phyloP scores from a whole-genome alignment of 2,797 vertebrate genomes.

The Propithecus deckenii region DNA sequence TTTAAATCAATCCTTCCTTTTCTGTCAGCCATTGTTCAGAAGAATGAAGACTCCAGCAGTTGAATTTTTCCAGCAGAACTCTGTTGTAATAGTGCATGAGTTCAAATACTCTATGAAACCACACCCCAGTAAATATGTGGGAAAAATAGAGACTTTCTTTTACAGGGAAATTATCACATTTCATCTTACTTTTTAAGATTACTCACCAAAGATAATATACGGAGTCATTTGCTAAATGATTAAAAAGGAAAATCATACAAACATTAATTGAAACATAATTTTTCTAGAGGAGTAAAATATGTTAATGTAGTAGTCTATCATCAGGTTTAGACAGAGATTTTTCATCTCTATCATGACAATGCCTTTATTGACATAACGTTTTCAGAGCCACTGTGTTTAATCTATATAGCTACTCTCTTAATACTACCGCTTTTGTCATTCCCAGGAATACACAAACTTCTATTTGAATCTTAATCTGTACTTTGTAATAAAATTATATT shows the following conservation, averaged over 20 bases:
- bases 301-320: background rate
- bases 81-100: background rate
- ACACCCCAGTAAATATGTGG: background rate
- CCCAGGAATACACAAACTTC: background rate
- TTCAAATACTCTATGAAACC: background rate
- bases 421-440: background rate
- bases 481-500: background rate
- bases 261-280: background rate
- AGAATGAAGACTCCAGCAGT: background rate
- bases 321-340: background rate
- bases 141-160: background rate
- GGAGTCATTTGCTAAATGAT: background rate
- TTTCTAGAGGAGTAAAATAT: background rate
- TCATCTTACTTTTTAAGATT: background rate
- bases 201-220: background rate
- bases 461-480: slow-evolving; percentile 12
- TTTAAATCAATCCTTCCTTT: background rate
- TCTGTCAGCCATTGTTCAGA: background rate
- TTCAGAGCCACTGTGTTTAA: background rate
- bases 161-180: background rate
- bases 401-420: background rate
- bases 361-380: background rate
- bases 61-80: background rate
- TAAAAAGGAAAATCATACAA: background rate
- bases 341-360: background rate